Base-by-base conservation (phyloP, 1,140 invertebrate species). In the Ganaspis sp. region DNA sequence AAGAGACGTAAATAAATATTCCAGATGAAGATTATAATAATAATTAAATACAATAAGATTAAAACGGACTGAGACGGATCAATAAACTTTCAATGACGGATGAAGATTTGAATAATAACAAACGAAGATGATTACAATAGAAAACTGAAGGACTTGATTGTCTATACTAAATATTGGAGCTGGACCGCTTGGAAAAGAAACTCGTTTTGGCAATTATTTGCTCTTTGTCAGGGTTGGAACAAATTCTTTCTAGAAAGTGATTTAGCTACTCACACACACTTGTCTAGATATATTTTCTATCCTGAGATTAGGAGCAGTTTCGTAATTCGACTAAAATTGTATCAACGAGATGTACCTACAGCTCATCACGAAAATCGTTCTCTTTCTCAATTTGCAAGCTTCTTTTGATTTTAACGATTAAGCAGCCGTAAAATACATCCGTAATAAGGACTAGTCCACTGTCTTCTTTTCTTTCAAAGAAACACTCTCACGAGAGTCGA, bases 301-400 rank as follows among this genome's bases (percentile, higher is more conserved):
- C 54, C 54, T 64, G 54, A 64, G 54, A 29, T 64, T 64, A 64
- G 54, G 54, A 64, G 54, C 54, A 64, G 54, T 58, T 58, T 58
- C 19, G 53, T 64, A 64, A 29, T 64, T 64, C 54, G 45, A 49
- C 45, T 64, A 64, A 64, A 64, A 64, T 26, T 64, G 54, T 64
- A 64, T 29, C 12, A 49, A 49, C 45, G n/a, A 49, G n/a, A 49
- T 49, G 45, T 49, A 49, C 17, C 17, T 17, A 49, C 45, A 49
- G 45, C 45, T 15, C n/a, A 49, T 49, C 45, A 64, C 58, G 26
- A 64, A 34, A 64, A 64, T 64, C 58, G 23, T 64, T 64, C 23
- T 64, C 15, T 34, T 29, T 64, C 12, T 34, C 29, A 34, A 34
- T 34, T 2, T 4, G 9, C 1, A 23, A 12, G 17, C 4, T 54